Percentiles rank a stretch among this genome's conserved stretches.
phyloP scores from a whole-genome alignment of 2,113 vertebrate species.

The Ptychochromis oligacanthus region DNA sequence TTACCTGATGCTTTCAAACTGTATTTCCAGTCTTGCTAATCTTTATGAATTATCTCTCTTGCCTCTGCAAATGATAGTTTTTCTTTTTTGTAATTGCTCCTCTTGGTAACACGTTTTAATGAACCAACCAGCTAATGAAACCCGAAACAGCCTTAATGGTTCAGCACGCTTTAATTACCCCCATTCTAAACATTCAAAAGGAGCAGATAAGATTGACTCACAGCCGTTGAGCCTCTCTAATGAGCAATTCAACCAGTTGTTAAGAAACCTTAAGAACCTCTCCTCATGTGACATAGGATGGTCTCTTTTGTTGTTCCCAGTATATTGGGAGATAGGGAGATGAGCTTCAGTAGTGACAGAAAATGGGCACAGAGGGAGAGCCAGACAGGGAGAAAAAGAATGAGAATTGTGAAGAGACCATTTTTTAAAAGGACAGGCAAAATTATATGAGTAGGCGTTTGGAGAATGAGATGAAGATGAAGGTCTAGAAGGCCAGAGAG shows the following conservation, averaged over 20 bases:
- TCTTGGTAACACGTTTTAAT: conserved; percentile 8
- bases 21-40: neutral
- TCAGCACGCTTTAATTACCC: conserved; percentile 20
- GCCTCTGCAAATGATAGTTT: conserved; percentile 7
- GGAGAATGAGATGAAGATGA: neutral
- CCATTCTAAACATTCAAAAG: conserved; percentile 46
- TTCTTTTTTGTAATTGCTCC: neutral
- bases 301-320: neutral
- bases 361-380: neutral
- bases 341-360: neutral
- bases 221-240: conserved; percentile 18
- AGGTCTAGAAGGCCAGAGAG: neutral
- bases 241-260: conserved; percentile 26
- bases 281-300: neutral
- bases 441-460: neutral
- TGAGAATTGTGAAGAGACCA: neutral
- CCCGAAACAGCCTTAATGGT: conserved; percentile 21
- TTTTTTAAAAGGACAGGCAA: neutral
- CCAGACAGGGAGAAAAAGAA: neutral
- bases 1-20: neutral
- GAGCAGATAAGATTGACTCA: conserved; percentile 37
- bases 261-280: conserved; percentile 26
- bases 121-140: conserved; percentile 34
- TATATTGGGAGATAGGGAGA: neutral
- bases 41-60: neutral